phyloP scores from a whole-genome alignment of 1,140 invertebrate species.

The Drosophila eugracilis region DNA sequence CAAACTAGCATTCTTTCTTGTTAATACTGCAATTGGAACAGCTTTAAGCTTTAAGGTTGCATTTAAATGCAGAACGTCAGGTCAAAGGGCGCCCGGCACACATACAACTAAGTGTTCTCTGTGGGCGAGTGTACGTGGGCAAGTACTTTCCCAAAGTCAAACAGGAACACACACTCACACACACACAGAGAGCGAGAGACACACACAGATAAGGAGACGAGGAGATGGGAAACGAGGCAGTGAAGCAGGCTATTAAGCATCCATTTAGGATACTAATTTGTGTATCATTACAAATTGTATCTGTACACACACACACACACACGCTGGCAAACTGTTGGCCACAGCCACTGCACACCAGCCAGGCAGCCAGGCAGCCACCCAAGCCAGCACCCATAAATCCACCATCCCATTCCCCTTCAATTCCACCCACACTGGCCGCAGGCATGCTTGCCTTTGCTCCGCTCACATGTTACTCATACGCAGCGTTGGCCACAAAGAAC shows the following conservation, averaged over 20 bases:
- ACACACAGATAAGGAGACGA: neutral
- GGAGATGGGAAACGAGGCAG: neutral
- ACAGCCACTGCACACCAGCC: slow-evolving; percentile 32
- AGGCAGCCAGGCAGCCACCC: neutral
- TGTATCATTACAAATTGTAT: slow-evolving; percentile 84
- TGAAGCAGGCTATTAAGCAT: slow-evolving; percentile 79
- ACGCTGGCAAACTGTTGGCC: slow-evolving; percentile 33
- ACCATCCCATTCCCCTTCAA: neutral
- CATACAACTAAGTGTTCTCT: slow-evolving; percentile 24
- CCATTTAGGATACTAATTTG: slow-evolving; percentile 84
- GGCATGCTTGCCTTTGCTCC: slow-evolving; percentile 13
- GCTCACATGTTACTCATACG: slow-evolving; percentile 66
- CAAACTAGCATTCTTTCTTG: neutral
- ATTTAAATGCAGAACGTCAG: slow-evolving; percentile 52
- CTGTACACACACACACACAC: slow-evolving; percentile 47
- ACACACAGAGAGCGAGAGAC: neutral
- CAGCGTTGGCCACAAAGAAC: slow-evolving; percentile 68
- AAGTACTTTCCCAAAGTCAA: slow-evolving; percentile 26
- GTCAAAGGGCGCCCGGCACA: slow-evolving; percentile 1
- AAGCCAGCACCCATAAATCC: neutral
- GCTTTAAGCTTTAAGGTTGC: slow-evolving; percentile 44
- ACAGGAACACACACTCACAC: slow-evolving; percentile 25
- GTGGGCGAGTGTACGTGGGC: slow-evolving; percentile 3
- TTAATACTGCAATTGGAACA: neutral
- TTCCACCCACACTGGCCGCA: neutral